phyloP scores from a whole-genome alignment of 1,140 invertebrate species.

The Bombyx mandarina region DNA sequence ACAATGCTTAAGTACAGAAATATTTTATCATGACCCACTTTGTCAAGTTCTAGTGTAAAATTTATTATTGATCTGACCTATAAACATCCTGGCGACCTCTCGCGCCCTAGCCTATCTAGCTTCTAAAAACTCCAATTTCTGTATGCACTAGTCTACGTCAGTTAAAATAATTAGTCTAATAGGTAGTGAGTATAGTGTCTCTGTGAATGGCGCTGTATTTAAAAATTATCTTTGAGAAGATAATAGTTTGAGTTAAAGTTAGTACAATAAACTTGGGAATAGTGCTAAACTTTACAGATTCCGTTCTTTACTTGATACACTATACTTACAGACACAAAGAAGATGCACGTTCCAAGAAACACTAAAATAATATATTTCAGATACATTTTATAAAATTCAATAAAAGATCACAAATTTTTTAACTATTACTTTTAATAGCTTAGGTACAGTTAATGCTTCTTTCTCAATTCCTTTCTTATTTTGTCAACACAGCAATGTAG shows the following conservation, averaged over 20 bases:
- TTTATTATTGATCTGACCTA: neutral
- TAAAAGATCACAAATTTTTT: neutral
- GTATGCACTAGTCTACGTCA: too few relatives aligned
- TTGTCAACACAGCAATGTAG: neutral
- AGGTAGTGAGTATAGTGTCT: too few relatives aligned
- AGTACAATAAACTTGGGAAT: too few relatives aligned
- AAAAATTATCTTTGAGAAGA: too few relatives aligned
- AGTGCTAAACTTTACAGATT: too few relatives aligned
- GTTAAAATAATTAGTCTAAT: too few relatives aligned
- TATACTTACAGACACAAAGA: slow-evolving; percentile 28
- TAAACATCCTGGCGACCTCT: neutral
- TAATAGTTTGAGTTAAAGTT: too few relatives aligned
- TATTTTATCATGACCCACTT: too few relatives aligned
- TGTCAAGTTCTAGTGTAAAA: neutral
- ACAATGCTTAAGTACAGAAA: too few relatives aligned
- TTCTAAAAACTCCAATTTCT: neutral
- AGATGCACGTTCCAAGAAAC: slow-evolving; percentile 18
- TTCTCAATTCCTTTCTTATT: neutral
- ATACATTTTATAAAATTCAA: slow-evolving; percentile 21
- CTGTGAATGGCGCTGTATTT: too few relatives aligned
- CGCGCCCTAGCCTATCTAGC: neutral
- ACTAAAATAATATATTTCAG: slow-evolving; percentile 17
- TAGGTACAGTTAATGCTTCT: too few relatives aligned
- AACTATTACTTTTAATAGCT: neutral
- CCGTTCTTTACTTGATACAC: too few relatives aligned